Base-by-base conservation (phyloP, 2,888 invertebrate species). In the Zygaena filipendulae region DNA sequence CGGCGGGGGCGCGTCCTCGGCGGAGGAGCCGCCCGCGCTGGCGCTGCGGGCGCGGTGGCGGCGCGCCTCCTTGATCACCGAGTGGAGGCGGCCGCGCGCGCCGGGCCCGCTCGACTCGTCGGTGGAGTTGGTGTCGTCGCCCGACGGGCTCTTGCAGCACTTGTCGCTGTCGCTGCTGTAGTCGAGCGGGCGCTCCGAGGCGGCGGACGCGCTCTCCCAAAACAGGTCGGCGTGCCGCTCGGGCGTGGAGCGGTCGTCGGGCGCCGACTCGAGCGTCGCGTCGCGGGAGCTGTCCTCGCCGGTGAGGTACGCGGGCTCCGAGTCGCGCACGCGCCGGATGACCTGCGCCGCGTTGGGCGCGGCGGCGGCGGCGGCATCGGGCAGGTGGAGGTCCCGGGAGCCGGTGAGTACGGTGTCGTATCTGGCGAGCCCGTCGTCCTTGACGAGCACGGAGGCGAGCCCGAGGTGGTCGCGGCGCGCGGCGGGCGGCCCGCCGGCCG, bases 151-250 rank as follows among this genome's bases (percentile, higher is more conserved):
- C 30, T 72, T 75, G 43, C 75, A 74, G 39, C 79, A 77, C 32
- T 80, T 80, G 23, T 80, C 80, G 34, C 72, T 77, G 38, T 81
- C 80, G 32, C 71, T 75, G 40, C 75, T 77, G 32, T 64, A 80
- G 28, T 79, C 72, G 13, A 71, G 33, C 0, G 60, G 63, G 4
- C 72, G 41, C 5, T 71, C 77, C 0, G 63, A 64, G 0, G 74
- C 64, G 1, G 66, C 56, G 1, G 74, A 71, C 25, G 66, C 70
- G 0, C 69, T 66, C 36, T 81, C 80, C 80, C 81, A 81, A 39
- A 74, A 81, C 11, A 77, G 35, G 25, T 79, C 77, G 0, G 67
- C 48, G 28, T 67, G 61, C 2, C 74, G 49, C 29, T 77, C 80
- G 1, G 77, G 71, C 0, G 70, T 70, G 0, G 69, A 71, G 2